phyloP scores from a whole-genome alignment of 2,888 invertebrate species.

The Hyalella azteca region DNA sequence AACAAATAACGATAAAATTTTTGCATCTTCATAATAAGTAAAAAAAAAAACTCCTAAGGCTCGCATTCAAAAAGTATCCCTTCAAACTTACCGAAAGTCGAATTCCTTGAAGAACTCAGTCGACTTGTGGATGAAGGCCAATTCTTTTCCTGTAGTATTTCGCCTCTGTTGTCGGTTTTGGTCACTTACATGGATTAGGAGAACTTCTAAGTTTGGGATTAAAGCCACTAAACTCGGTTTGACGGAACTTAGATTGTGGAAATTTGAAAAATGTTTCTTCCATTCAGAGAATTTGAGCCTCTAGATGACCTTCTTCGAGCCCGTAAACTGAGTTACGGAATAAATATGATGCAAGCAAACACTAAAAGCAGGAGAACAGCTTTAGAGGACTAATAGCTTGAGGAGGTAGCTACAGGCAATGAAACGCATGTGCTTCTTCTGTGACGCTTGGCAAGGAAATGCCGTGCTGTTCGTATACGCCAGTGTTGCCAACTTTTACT shows the following conservation, averaged over 20 bases:
- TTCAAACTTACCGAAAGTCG: neutral
- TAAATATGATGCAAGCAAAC: too few relatives aligned
- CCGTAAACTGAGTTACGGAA: conserved; percentile 29
- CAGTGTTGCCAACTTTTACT: too few relatives aligned
- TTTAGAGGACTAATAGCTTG: too few relatives aligned
- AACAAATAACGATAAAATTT: too few relatives aligned
- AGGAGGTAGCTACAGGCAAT: too few relatives aligned
- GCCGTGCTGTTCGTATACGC: too few relatives aligned
- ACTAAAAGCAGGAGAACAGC: too few relatives aligned
- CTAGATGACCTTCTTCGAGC: neutral
- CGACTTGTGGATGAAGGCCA: neutral
- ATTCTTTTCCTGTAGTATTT: neutral
- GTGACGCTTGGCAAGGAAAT: too few relatives aligned
- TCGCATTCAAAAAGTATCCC: too few relatives aligned
- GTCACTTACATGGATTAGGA: conserved; percentile 25
- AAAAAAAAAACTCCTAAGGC: too few relatives aligned
- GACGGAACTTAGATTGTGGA: conserved; percentile 23
- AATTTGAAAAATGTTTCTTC: conserved; percentile 27
- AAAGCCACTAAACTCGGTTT: conserved; percentile 7
- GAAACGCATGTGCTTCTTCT: too few relatives aligned
- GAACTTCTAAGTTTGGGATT: conserved; percentile 21
- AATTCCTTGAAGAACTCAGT: neutral
- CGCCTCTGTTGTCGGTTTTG: neutral
- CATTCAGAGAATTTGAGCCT: conserved; percentile 29
- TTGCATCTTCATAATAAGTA: too few relatives aligned